These are phyloP conservation scores for Drosophila melanogaster DNA, from an alignment of 1,140 invertebrate species.

Conservation along the genomic window DNA sequence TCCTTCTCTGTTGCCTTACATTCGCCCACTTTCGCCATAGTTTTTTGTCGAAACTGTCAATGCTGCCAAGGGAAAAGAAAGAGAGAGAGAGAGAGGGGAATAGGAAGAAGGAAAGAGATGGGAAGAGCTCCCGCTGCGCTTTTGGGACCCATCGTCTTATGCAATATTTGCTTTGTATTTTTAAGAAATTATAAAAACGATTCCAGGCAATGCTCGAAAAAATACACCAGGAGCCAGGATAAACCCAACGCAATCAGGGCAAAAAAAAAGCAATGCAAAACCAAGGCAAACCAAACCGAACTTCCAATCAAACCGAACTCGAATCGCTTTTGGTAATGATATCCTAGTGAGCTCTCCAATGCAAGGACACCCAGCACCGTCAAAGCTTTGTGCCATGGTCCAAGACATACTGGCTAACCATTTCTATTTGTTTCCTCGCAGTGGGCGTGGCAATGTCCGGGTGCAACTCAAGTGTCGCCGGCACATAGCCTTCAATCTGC, in stretches of 20 bases:
- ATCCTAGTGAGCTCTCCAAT: constrained; percentile 43
- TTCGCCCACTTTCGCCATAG: constrained; percentile 55
- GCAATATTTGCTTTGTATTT: constrained; percentile 81
- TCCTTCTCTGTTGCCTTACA: constrained; percentile 42
- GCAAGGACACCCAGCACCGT: constrained; percentile 4
- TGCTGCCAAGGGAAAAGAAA: constrained; percentile 64
- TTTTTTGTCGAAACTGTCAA: constrained; percentile 81
- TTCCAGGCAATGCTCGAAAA: constrained; percentile 35
- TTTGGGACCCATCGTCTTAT: constrained; percentile 59
- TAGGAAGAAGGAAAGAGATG: constrained; percentile 1
- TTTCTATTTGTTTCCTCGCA: constrained; percentile 16
- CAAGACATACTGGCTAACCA: constrained; percentile 19
- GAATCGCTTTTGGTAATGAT: constrained; percentile 70
- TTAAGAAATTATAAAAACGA: constrained; percentile 79
- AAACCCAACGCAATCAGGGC: constrained; percentile 25
- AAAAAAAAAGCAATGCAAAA: constrained; percentile 10
- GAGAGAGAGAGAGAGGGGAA: not conserved
- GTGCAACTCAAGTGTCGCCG: constrained; percentile 44
- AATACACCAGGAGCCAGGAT: constrained; percentile 7
- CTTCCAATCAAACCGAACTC: constrained; percentile 55
- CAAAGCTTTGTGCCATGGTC: constrained; percentile 30
- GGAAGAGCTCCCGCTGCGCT: constrained; percentile 56
- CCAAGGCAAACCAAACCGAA: constrained; percentile 24
- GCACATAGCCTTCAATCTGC: constrained; percentile 56
- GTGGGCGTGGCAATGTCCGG: constrained; percentile 29